These are phyloP conservation scores for Leptosomus discolor DNA, from an alignment of 2,113 vertebrate species.

Conservation along the genomic window DNA sequence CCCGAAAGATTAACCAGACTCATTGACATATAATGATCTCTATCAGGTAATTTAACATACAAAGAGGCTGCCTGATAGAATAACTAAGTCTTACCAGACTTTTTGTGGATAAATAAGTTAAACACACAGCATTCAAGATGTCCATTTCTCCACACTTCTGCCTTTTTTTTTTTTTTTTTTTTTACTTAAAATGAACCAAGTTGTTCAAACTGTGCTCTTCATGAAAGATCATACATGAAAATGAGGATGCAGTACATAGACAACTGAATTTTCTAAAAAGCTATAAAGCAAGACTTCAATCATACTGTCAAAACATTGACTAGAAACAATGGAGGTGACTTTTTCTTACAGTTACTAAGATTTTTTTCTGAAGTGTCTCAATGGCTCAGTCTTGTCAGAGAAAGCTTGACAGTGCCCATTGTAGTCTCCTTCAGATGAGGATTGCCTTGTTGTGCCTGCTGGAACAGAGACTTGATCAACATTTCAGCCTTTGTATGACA, in stretches of 20 bases:
- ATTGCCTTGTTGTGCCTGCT: neutral
- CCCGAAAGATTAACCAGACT: neutral
- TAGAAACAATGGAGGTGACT: neutral
- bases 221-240: neutral
- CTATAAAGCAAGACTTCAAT: neutral
- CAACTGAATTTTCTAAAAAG: neutral
- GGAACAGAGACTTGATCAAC: neutral
- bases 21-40: neutral
- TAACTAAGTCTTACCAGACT: neutral
- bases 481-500: neutral
- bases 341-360: neutral
- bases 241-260: neutral
- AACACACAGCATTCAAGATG: neutral
- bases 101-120: neutral
- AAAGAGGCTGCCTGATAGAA: neutral
- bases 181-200: neutral
- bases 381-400: neutral
- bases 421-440: neutral
- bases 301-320: neutral
- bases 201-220: neutral
- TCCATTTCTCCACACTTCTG: rapidly evolving
- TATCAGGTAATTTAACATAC: neutral
- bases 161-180: neutral
- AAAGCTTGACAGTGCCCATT: neutral
- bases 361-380: neutral